A percentile compares a stretch with the other conserved stretches of the same genome.
Evolutionary conservation across 2,113 vertebrate species (phyloP).

Genomic region (Protobothrops mucrosquamatus): DNA sequence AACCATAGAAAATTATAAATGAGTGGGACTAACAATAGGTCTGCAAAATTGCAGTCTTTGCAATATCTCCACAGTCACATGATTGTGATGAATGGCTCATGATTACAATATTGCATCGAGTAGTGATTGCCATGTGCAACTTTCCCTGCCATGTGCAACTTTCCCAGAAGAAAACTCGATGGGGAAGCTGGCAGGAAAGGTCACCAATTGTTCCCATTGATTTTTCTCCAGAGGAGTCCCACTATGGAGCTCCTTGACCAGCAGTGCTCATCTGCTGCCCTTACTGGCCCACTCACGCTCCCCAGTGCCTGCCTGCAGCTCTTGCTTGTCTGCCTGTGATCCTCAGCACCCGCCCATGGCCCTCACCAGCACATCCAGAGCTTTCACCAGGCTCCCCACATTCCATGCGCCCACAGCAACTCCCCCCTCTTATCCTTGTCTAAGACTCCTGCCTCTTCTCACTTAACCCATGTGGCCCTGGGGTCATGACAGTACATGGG

Average conservation of each 20-base stretch:
- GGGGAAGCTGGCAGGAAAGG: neutral
- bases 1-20: neutral
- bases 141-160: neutral
- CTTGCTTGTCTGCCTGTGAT: neutral
- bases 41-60: neutral
- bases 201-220: neutral
- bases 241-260: neutral
- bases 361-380: neutral
- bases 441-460: neutral
- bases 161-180: neutral
- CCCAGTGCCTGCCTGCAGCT: neutral
- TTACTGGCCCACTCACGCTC: neutral
- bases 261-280: neutral
- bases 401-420: neutral
- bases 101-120: neutral
- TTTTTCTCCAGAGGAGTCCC: neutral
- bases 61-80: neutral
- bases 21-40: neutral
- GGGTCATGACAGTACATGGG: neutral
- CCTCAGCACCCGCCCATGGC: neutral
- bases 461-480: neutral
- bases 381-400: neutral
- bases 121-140: neutral
- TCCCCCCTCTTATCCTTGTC: neutral
- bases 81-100: neutral